phyloP scores from a whole-genome alignment of 1,140 invertebrate genomes.

The Hylyphantes graminicola region DNA sequence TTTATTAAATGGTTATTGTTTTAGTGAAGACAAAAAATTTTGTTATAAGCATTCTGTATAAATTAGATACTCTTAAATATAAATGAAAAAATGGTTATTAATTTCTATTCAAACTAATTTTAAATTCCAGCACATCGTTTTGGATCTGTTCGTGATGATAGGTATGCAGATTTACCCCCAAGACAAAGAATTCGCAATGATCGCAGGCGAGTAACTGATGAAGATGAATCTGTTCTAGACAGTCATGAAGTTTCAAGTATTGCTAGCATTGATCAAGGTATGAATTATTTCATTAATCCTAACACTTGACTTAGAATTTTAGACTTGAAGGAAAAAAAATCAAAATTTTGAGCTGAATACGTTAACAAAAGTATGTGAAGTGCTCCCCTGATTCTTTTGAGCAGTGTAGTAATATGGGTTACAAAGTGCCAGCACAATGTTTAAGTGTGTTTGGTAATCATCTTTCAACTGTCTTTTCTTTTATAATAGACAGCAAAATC shows the following conservation, averaged over 20 bases:
- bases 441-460: neutral
- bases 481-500: too few relatives aligned
- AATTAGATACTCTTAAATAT: too few relatives aligned
- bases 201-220: conserved; percentile 78
- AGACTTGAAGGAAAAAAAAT: too few relatives aligned
- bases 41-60: too few relatives aligned
- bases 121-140: conserved; percentile 42
- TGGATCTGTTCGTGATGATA: conserved; percentile 27
- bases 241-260: conserved; percentile 82
- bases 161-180: conserved; percentile 70
- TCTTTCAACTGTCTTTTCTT: too few relatives aligned
- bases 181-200: conserved; percentile 73
- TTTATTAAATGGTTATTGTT: neutral
- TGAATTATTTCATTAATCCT: conserved; percentile 13
- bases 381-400: too few relatives aligned
- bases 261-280: conserved; percentile 77
- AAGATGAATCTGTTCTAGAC: conserved; percentile 82
- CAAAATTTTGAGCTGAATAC: too few relatives aligned
- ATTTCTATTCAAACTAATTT: neutral
- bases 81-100: neutral
- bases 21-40: too few relatives aligned
- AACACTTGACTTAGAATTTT: neutral
- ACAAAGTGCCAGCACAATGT: neutral
- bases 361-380: too few relatives aligned
- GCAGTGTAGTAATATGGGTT: neutral